Conservation (phyloP, 2,797 vertebrate genomes). For the Petrocephalus schoutedeni region DNA sequence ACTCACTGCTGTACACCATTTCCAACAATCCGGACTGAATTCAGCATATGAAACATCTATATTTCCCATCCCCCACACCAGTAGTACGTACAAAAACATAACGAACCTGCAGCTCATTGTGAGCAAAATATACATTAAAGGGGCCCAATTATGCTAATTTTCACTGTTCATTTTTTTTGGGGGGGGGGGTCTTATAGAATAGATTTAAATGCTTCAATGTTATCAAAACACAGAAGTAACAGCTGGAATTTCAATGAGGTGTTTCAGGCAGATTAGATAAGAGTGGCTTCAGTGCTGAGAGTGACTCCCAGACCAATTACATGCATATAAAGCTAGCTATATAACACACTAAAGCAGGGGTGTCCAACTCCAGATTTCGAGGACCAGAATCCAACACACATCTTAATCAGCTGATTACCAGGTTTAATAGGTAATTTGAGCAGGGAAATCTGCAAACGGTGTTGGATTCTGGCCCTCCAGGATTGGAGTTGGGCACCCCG, state of each 20-base stretch:
- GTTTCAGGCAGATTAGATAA: background rate
- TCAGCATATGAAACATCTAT: background rate
- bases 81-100: background rate
- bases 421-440: too few relatives aligned
- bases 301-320: background rate
- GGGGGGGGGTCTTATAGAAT: background rate
- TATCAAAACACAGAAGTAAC: background rate
- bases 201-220: background rate
- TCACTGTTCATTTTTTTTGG: background rate
- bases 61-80: background rate
- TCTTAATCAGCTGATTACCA: too few relatives aligned
- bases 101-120: background rate
- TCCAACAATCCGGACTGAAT: background rate
- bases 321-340: background rate
- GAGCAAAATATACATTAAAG: background rate
- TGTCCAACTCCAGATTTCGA: too few relatives aligned
- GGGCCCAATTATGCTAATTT: background rate
- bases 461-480: too few relatives aligned
- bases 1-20: background rate
- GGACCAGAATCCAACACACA: too few relatives aligned
- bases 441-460: too few relatives aligned
- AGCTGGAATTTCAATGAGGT: background rate
- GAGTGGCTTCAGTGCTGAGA: background rate
- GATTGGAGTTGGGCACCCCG: too few relatives aligned
- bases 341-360: background rate